These are phyloP conservation scores for Engraulis encrasicolus DNA, from an alignment of 2,113 vertebrate species.

Conservation along the genomic window DNA sequence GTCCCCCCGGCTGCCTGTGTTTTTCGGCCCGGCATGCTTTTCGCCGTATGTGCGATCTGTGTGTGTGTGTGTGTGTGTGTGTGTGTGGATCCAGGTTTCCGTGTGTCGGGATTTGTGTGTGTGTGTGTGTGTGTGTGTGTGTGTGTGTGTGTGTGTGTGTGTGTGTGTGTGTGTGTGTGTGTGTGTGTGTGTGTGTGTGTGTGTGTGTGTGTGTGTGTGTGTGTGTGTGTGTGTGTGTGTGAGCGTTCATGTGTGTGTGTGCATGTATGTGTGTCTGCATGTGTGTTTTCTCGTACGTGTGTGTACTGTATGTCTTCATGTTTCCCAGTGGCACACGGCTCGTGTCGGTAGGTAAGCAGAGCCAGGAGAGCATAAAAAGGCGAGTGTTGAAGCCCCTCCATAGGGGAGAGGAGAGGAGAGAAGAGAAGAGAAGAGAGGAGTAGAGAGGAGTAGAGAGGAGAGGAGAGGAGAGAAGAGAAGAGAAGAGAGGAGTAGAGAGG, in stretches of 20 bases:
- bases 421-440: no score
- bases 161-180: neutral
- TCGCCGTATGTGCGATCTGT: neutral
- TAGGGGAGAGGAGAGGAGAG: neutral
- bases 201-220: slow-evolving; percentile 1
- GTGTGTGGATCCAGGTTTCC: neutral
- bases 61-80: neutral
- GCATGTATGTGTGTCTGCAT: neutral
- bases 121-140: neutral
- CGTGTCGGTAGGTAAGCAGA: neutral
- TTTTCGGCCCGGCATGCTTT: slow-evolving; percentile 24
- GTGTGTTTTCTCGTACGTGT: neutral
- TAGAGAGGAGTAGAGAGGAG: no score
- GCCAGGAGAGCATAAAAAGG: neutral
- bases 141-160: no score
- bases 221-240: neutral
- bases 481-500: no score
- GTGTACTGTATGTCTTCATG: neutral
- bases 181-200: neutral
- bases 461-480: no score
- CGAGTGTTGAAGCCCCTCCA: neutral
- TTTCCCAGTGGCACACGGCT: neutral
- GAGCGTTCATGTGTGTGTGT: neutral
- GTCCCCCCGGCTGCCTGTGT: slow-evolving; percentile 8
- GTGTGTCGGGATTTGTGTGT: slow-evolving; percentile 3